These are phyloP conservation scores for Setophaga coronata DNA, from an alignment of 2,113 vertebrate genomes.

Conservation along the genomic window DNA sequence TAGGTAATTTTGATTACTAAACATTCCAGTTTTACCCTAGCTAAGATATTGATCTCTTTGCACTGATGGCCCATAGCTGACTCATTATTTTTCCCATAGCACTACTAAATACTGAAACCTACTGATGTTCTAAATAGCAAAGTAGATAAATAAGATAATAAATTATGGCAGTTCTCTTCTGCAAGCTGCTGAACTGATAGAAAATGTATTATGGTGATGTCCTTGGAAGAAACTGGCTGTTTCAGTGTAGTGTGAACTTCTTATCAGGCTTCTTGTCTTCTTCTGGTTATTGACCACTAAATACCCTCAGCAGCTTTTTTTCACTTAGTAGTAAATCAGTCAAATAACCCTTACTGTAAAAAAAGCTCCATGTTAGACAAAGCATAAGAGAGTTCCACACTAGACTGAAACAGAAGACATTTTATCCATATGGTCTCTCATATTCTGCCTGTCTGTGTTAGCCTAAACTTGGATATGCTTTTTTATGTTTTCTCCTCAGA, in stretches of 20 bases:
- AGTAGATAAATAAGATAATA: conserved; percentile 50
- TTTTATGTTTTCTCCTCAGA: neutral
- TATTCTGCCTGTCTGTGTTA: neutral
- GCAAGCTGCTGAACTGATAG: neutral
- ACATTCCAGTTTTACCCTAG: neutral
- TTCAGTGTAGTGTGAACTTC: neutral
- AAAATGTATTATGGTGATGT: neutral
- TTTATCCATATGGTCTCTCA: neutral
- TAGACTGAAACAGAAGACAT: neutral
- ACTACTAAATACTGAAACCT: conserved; percentile 11
- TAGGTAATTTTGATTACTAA: neutral
- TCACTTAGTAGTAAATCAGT: neutral
- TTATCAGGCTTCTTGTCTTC: neutral
- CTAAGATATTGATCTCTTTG: conserved; percentile 2
- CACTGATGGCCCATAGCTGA: neutral
- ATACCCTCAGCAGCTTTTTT: conserved; percentile 4
- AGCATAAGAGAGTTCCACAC: neutral
- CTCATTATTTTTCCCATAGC: conserved; percentile 55
- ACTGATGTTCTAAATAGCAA: conserved; percentile 33
- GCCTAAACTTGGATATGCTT: neutral
- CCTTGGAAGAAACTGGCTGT: conserved; percentile 31
- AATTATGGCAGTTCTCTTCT: conserved; percentile 27
- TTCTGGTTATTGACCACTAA: neutral
- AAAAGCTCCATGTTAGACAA: neutral
- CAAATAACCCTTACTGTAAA: neutral